A percentile compares a stretch with the other conserved stretches of the same genome.
Conservation (phyloP, 64 coral and sea anemone species). For the Stichodactyla helianthus region DNA sequence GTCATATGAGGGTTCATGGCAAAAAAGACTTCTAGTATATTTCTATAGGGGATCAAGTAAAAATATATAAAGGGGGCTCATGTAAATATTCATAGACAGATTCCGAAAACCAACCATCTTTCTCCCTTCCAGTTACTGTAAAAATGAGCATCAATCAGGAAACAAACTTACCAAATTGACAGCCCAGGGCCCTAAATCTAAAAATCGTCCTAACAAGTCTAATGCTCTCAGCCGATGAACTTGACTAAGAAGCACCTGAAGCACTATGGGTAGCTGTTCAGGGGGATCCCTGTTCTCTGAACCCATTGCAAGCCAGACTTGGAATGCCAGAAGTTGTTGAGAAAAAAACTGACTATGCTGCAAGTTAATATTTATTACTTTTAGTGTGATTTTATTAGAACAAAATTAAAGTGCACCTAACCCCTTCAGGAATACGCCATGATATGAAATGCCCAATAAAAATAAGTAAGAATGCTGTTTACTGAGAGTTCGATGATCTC, state of each 20-base stretch:
- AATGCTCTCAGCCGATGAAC: slow-evolving; percentile 88
- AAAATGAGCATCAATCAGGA: not conserved
- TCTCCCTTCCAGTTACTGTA: not conserved
- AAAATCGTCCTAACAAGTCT: slow-evolving; percentile 85
- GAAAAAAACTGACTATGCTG: slow-evolving; percentile 95
- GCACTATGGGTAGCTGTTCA: slow-evolving; percentile 89
- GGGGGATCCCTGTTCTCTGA: slow-evolving; percentile 74
- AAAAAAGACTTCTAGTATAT: no score
- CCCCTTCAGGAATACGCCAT: no score
- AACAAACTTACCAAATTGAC: slow-evolving; percentile 75
- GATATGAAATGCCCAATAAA: no score
- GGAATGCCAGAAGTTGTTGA: slow-evolving; percentile 93
- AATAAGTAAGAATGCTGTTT: no score
- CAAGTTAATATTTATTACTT: not conserved
- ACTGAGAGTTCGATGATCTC: no score
- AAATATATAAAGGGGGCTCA: no score
- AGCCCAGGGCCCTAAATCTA: slow-evolving; percentile 96
- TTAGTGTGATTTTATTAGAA: not conserved
- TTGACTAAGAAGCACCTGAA: slow-evolving; percentile 93
- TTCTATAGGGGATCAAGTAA: no score
- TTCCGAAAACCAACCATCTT: no score
- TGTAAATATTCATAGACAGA: no score
- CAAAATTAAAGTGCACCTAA: no score
- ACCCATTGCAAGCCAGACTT: slow-evolving; percentile 97
- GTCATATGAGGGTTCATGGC: no score